Base-by-base conservation (phyloP, 1,140 invertebrate species). In the Myzus persicae region DNA sequence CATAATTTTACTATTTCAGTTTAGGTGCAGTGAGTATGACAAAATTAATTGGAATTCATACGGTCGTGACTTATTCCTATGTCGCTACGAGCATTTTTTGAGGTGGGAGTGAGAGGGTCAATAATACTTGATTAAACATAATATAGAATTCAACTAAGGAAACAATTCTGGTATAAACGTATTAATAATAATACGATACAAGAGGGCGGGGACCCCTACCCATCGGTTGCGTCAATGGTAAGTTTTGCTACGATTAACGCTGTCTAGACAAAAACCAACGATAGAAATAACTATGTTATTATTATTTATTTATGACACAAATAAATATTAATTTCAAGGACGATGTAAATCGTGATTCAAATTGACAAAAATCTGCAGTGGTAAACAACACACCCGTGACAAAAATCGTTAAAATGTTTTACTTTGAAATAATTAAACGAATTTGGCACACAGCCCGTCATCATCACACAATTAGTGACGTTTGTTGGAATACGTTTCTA, bases 281-380 rank as follows among this genome's bases (percentile, higher is more conserved):
- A 67, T 67, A 31, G 9, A 59, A 59, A 11, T 76, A 76, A 76
- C 31, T 18, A n/a, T 76, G 36, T 76, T 76, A n/a, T n/a, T 76
- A 76, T 20, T 76, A 76, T n/a, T 76, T 36, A n/a, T 76, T 76
- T 76, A 76, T 76, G 59, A n/a, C 59, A 76, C 59, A 18, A 76
- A n/a, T 76, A 76, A 76, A 76, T 76, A 76, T n/a, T n/a, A 18
- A n/a, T 76, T 76, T 76, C 59, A 76, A 76, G 31, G 59, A 76
- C n/a, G n/a, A 36, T 76, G 18, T 76, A 76, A 76, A 76, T 76
- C 31, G 14, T 76, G 18, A n/a, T n/a, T n/a, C 59, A 76, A 76
- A 76, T 76, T 76, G 59, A 18, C 11, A 20, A n/a, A 76, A 76
- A 76, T 76, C 59, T 76, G 59, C n/a, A 14, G 31, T n/a, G n/a